Evolutionary conservation across 2,113 vertebrate species (phyloP).

Genomic region (Lagopus muta): DNA sequence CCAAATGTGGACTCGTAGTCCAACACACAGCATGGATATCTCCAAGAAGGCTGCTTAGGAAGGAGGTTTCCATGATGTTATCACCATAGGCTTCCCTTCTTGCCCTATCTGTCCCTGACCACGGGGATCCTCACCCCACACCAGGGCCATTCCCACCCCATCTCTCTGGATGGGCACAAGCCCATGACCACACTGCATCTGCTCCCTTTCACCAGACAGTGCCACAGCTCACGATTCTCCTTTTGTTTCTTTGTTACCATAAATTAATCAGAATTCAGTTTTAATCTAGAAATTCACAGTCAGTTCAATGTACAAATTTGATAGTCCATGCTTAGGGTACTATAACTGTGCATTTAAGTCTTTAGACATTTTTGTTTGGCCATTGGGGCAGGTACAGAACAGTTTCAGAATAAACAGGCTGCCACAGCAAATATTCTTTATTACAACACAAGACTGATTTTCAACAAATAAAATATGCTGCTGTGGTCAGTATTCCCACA

Average conservation of each 20-base stretch:
- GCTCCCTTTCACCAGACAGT: accelerated
- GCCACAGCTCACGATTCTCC: not conserved
- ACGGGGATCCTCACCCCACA: not conserved
- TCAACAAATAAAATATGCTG: constrained; percentile 53
- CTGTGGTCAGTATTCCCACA: constrained; percentile 45
- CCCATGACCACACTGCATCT: accelerated
- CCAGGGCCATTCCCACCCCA: not conserved
- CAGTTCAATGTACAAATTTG: constrained; percentile 6
- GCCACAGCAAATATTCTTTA: constrained; percentile 50
- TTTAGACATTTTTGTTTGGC: constrained; percentile 30
- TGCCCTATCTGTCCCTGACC: not conserved
- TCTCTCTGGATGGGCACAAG: accelerated
- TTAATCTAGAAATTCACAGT: constrained; percentile 26
- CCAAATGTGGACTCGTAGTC: accelerated
- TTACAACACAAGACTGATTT: constrained; percentile 60
- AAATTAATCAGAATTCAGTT: constrained; percentile 24
- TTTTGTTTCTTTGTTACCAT: not conserved
- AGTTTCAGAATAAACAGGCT: not conserved
- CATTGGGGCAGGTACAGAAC: constrained; percentile 56
- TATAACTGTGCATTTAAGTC: not conserved
- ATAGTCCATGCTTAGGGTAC: constrained; percentile 9
- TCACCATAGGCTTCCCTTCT: not conserved
- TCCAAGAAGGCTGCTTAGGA: not conserved
- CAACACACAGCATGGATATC: accelerated
- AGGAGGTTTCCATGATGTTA: not conserved